These are phyloP conservation scores for Cariama cristata DNA, from an alignment of 2,113 vertebrate genomes.

Conservation along the genomic window DNA sequence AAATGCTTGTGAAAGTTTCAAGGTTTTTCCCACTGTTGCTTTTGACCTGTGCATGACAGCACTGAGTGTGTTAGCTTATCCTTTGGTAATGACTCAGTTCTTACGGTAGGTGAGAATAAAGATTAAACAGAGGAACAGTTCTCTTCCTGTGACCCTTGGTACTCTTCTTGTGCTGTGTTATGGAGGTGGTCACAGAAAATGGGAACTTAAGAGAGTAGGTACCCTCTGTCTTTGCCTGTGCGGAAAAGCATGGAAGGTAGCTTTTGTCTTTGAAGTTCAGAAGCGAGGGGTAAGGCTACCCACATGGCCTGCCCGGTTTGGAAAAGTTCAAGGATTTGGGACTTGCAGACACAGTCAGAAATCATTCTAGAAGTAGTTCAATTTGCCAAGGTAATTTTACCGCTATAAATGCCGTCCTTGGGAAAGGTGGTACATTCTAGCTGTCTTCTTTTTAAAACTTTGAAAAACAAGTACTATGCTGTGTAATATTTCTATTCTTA, in stretches of 20 bases:
- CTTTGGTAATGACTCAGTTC: background rate
- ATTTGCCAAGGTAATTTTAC: background rate
- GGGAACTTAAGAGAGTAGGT: background rate
- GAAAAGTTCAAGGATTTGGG: background rate
- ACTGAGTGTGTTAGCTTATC: background rate
- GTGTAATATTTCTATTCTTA: background rate
- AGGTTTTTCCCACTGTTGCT: background rate
- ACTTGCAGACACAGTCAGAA: background rate
- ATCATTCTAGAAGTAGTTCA: background rate
- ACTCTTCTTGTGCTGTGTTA: background rate
- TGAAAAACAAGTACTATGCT: accelerated
- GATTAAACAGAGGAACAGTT: background rate
- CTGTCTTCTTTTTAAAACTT: background rate
- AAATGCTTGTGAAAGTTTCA: background rate
- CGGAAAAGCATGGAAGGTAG: background rate
- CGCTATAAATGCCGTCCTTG: accelerated
- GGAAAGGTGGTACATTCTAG: background rate
- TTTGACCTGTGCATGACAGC: accelerated
- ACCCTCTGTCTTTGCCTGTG: background rate
- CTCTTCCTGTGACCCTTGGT: background rate
- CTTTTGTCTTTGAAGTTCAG: background rate
- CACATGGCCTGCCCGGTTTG: accelerated
- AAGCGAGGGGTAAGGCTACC: background rate
- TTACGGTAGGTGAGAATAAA: background rate
- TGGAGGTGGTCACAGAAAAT: background rate